phyloP scores from a whole-genome alignment of 2,888 invertebrate genomes.

The Agonopterix subpropinquella region DNA sequence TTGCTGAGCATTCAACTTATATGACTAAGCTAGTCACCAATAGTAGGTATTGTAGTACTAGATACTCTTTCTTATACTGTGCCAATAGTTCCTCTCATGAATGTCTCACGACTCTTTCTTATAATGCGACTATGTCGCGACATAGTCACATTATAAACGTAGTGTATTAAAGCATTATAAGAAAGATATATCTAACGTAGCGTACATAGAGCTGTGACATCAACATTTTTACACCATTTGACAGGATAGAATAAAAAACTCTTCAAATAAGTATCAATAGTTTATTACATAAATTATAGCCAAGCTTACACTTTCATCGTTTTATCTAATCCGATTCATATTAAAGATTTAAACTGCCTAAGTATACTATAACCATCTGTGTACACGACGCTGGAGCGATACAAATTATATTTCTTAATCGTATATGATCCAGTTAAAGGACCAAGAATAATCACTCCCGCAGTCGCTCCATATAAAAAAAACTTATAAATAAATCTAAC shows the following conservation, averaged over 20 bases:
- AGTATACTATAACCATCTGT: slow-evolving; percentile 46
- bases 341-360: slow-evolving; percentile 62
- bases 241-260: slow-evolving; percentile 26
- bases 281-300: slow-evolving; percentile 75
- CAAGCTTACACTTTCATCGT: slow-evolving; percentile 70
- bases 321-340: slow-evolving; percentile 59
- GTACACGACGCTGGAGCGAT: slow-evolving; percentile 39
- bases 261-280: slow-evolving; percentile 60
- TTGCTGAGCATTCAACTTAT: too few species aligned
- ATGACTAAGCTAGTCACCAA: too few species aligned
- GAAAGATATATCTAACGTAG: too few species aligned
- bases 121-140: too few species aligned
- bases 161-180: too few species aligned
- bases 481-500: slow-evolving; percentile 68
- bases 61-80: too few species aligned
- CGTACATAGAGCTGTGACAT: background rate
- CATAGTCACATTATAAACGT: too few species aligned
- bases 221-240: background rate
- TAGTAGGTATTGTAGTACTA: too few species aligned
- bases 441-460: slow-evolving; percentile 21
- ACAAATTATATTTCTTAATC: slow-evolving; percentile 16
- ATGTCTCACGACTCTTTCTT: too few species aligned
- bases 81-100: too few species aligned
- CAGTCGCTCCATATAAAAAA: slow-evolving; percentile 51
- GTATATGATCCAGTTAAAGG: slow-evolving; percentile 11